Evolutionary conservation across 2,888 invertebrate species (phyloP).

Genomic region (Dolichopus griseipennis): DNA sequence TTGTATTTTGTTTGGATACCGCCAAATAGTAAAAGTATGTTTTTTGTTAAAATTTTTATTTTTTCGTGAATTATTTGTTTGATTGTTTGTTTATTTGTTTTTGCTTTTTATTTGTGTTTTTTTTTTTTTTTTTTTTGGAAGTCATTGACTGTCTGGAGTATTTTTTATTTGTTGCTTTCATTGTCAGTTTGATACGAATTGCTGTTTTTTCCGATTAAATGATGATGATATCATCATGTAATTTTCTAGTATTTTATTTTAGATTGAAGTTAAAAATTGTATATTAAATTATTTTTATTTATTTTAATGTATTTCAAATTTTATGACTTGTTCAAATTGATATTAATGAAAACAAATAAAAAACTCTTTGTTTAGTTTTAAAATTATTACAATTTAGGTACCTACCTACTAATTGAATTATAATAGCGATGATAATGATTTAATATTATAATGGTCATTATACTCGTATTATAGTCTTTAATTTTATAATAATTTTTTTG

Average conservation of each 20-base stretch:
- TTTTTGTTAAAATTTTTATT: not conserved
- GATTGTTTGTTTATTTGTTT: not conserved
- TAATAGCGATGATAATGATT: too few relatives aligned
- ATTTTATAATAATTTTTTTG: too few relatives aligned
- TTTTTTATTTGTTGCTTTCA: not conserved
- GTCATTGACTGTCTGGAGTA: not conserved
- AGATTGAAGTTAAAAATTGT: not conserved
- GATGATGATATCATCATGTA: conserved; percentile 5
- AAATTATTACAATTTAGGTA: too few relatives aligned
- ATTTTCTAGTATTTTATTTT: not conserved
- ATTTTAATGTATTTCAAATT: too few relatives aligned
- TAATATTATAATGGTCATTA: too few relatives aligned
- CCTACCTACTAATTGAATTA: too few relatives aligned
- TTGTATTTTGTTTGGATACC: not conserved
- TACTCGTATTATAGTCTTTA: too few relatives aligned
- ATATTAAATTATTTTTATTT: too few relatives aligned
- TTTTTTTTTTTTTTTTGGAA: not conserved
- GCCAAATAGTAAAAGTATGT: not conserved
- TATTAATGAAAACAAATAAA: too few relatives aligned
- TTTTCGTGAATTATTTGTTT: not conserved
- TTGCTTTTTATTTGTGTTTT: not conserved
- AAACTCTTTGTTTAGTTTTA: too few relatives aligned
- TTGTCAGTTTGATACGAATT: not conserved
- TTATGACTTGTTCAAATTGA: too few relatives aligned
- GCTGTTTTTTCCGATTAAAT: not conserved